These are phyloP conservation scores for Dorcus parallelipipedus DNA, from an alignment of 2,888 invertebrate species.

Conservation along the genomic window DNA sequence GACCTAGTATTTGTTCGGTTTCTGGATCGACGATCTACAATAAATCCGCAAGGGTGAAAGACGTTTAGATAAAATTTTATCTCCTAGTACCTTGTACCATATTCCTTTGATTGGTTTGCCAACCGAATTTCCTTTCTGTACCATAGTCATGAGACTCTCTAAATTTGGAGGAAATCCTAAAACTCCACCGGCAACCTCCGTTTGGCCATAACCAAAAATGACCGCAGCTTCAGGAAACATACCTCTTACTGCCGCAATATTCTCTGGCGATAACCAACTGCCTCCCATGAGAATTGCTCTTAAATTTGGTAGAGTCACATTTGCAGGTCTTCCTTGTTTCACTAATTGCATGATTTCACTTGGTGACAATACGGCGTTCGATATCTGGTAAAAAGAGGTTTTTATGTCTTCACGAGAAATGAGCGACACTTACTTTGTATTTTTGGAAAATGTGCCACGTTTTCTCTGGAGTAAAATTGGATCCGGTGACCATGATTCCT, in stretches of 20 bases:
- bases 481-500: neutral
- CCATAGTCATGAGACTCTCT: neutral
- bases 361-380: neutral
- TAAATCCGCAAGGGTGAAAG: neutral
- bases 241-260: neutral
- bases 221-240: constrained; percentile 4
- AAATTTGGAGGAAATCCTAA: neutral
- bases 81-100: constrained; percentile 6
- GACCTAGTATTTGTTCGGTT: constrained; percentile 30
- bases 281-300: neutral
- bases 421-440: constrained; percentile 4
- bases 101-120: constrained; percentile 8
- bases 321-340: constrained; percentile 1
- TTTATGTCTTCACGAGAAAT: neutral
- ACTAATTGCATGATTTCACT: constrained; percentile 5
- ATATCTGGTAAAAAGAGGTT: too few species aligned
- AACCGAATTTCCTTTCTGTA: neutral
- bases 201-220: constrained; percentile 6
- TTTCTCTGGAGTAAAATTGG: constrained; percentile 4
- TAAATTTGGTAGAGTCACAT: neutral
- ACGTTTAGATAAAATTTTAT: neutral
- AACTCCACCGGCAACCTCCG: neutral
- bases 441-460: constrained; percentile 8
- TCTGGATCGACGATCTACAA: constrained; percentile 51
- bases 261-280: constrained; percentile 4